These are phyloP conservation scores for Echinarachnius parma DNA, from an alignment of 53 echinoderm and acorn worm species.

Conservation along the genomic window DNA sequence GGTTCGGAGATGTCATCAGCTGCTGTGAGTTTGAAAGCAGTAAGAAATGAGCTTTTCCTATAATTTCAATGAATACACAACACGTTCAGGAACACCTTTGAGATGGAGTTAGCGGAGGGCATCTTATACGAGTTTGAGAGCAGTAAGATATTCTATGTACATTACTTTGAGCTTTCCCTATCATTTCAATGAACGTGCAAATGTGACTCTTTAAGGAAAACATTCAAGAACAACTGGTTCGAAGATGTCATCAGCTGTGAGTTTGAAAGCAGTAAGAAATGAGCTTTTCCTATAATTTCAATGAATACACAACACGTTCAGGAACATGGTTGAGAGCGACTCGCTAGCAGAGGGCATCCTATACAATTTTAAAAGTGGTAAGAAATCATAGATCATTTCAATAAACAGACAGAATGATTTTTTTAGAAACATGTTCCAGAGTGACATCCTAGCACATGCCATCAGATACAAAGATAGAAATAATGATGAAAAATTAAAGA, in stretches of 20 bases:
- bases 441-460: slow-evolving; percentile 59
- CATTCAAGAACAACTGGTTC: slow-evolving; percentile 33
- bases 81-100: slow-evolving; percentile 45
- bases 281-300: too few relatives aligned
- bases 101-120: slow-evolving; percentile 45
- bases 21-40: slow-evolving; percentile 76
- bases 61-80: slow-evolving; percentile 51
- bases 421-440: slow-evolving; percentile 40
- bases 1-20: slow-evolving; percentile 66
- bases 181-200: too few relatives aligned
- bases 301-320: slow-evolving; percentile 53
- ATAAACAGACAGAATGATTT: slow-evolving; percentile 64
- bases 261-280: slow-evolving; percentile 60
- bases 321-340: slow-evolving; percentile 32
- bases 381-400: too few relatives aligned
- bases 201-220: slow-evolving; percentile 49
- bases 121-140: slow-evolving; percentile 68
- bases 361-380: too few relatives aligned
- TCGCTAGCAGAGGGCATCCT: slow-evolving; percentile 56
- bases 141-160: slow-evolving; percentile 37
- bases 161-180: too few relatives aligned
- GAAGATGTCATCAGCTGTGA: slow-evolving; percentile 83
- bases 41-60: too few relatives aligned
- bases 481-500: too few relatives aligned
- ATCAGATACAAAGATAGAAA: slow-evolving; percentile 75